Conservation (phyloP, 2,888 invertebrate species). For the Yponomeuta plumbellus region DNA sequence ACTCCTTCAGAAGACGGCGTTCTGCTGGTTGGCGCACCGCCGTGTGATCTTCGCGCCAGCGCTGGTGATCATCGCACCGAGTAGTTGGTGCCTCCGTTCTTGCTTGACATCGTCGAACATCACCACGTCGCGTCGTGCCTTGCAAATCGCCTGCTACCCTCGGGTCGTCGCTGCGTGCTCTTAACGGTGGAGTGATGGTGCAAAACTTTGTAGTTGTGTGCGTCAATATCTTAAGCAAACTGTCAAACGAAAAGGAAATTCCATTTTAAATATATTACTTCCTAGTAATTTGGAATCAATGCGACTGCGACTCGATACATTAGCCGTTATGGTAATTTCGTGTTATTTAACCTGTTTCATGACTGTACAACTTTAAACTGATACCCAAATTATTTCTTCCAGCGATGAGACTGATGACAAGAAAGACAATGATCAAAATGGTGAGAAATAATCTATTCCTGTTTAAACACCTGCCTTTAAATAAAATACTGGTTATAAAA, state of each 20-base stretch:
- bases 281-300: neutral
- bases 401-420: conserved; percentile 58
- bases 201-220: conserved; percentile 73
- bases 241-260: neutral
- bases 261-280: neutral
- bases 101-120: neutral
- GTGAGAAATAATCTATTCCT: conserved; percentile 29
- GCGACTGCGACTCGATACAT: neutral
- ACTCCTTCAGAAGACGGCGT: neutral
- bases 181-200: conserved; percentile 53
- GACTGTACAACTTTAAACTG: neutral
- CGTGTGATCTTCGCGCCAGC: neutral
- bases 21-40: neutral
- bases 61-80: conserved; percentile 2
- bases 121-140: neutral
- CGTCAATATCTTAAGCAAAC: conserved; percentile 5
- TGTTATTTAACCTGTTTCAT: neutral
- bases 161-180: conserved; percentile 22
- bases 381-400: conserved; percentile 41
- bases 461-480: neutral
- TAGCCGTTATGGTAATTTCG: neutral
- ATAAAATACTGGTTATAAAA: too few relatives aligned
- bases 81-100: conserved; percentile 18
- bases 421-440: conserved; percentile 58
- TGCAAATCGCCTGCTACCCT: neutral